Conservation (phyloP, 2,113 vertebrate species). For the Holacanthus passer region DNA sequence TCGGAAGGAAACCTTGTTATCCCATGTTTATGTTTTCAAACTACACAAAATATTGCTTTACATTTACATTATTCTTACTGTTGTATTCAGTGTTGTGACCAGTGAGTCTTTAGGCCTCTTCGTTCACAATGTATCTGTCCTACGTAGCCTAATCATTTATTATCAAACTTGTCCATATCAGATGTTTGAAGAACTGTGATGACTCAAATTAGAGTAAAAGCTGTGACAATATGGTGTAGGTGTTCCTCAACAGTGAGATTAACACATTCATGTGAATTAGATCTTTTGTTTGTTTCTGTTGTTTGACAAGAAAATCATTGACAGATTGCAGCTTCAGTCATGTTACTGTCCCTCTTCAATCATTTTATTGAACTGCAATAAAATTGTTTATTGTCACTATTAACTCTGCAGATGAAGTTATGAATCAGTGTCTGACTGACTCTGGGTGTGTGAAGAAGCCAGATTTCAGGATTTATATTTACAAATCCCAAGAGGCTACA, state of each 20-base stretch:
- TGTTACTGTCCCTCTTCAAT: neutral
- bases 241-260: neutral
- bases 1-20: slow-evolving; percentile 9
- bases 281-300: neutral
- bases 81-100: neutral
- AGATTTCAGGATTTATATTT: neutral
- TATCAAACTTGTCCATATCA: slow-evolving; percentile 1
- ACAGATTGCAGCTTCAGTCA: neutral
- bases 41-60: neutral
- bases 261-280: neutral
- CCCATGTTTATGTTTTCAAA: neutral
- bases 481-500: neutral
- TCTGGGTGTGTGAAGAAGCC: neutral
- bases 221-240: neutral
- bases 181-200: neutral
- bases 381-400: neutral
- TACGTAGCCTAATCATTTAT: neutral
- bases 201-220: neutral
- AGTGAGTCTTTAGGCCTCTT: neutral
- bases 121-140: neutral
- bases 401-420: neutral
- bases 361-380: neutral
- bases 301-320: neutral
- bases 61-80: neutral
- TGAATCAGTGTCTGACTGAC: neutral